phyloP scores from a whole-genome alignment of 2,113 vertebrate genomes.

The Archocentrus centrarchus region DNA sequence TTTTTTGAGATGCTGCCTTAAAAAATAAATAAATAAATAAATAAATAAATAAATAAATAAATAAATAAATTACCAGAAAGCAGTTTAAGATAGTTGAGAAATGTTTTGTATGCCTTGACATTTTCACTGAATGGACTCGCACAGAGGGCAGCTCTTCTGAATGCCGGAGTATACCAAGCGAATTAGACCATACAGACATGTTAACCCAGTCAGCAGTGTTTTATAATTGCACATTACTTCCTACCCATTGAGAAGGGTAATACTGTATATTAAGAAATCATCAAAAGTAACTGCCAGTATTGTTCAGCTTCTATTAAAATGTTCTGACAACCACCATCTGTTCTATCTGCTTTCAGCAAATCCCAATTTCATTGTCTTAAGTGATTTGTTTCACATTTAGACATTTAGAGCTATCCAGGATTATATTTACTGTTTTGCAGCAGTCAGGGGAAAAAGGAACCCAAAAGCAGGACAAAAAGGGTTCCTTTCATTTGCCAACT shows the following conservation, averaged over 20 bases:
- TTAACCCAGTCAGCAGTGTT: constrained; percentile 15
- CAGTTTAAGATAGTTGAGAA: constrained; percentile 26
- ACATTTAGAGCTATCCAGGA: neutral
- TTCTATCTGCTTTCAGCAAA: neutral
- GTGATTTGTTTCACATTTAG: neutral
- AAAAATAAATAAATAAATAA: too few species aligned
- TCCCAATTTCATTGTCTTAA: neutral
- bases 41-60: too few species aligned
- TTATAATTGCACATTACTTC: constrained; percentile 33
- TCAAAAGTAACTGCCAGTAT: constrained; percentile 17
- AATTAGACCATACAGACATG: constrained; percentile 43
- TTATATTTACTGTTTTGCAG: neutral
- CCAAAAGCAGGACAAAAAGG: neutral
- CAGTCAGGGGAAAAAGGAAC: neutral
- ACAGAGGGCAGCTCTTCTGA: constrained; percentile 21
- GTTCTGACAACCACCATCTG: constrained; percentile 7
- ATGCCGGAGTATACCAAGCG: constrained; percentile 16
- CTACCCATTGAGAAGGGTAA: neutral
- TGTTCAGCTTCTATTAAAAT: constrained; percentile 32
- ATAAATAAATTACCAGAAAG: constrained; percentile 31
- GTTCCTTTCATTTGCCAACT: neutral
- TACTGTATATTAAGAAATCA: constrained; percentile 35
- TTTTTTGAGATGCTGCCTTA: constrained; percentile 8
- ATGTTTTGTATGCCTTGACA: constrained; percentile 47
- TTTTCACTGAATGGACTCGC: constrained; percentile 39